phyloP scores from a whole-genome alignment of 2,888 invertebrate genomes.

The Molorchus minor region DNA sequence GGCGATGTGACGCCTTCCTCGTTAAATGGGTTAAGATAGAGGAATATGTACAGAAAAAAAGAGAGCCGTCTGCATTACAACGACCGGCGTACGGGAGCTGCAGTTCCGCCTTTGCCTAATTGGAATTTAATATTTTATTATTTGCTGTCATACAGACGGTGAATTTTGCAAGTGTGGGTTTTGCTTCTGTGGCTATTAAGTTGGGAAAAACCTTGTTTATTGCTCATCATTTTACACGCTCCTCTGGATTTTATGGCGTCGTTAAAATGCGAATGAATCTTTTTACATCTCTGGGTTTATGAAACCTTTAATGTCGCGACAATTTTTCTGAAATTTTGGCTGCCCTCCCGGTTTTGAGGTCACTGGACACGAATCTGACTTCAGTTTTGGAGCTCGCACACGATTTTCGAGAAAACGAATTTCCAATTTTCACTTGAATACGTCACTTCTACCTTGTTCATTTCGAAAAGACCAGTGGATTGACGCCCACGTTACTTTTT shows the following conservation, averaged over 20 bases:
- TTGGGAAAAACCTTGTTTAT: background rate
- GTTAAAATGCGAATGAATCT: background rate
- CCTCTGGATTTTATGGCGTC: background rate
- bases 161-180: background rate
- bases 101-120: background rate
- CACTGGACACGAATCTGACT: no score
- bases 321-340: no score
- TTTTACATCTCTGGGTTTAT: no score
- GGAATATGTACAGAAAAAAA: background rate
- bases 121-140: conserved; percentile 1
- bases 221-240: background rate
- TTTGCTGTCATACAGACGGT: background rate
- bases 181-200: background rate
- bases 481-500: no score
- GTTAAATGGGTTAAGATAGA: background rate
- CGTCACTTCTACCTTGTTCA: no score
- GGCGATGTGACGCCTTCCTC: background rate
- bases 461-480: no score
- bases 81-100: background rate
- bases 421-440: no score
- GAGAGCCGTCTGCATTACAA: background rate
- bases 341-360: no score
- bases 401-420: no score
- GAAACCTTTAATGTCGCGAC: no score
- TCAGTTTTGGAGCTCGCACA: no score